phyloP scores from a whole-genome alignment of 2,888 invertebrate genomes.

The Euzetes globulus region DNA sequence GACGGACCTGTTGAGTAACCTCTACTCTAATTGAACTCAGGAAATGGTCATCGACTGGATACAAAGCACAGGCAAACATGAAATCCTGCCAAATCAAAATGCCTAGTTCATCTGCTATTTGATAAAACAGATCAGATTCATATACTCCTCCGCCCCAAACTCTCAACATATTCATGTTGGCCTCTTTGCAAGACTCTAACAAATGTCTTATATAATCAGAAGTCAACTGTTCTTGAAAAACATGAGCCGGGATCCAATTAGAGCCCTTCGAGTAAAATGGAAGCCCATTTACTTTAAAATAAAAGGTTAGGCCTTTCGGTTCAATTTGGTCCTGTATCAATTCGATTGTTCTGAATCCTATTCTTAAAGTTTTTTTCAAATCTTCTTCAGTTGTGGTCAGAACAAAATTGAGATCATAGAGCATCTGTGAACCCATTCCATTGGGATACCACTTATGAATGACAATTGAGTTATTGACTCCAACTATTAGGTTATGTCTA shows the following conservation, averaged over 20 bases:
- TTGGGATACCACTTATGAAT: slow-evolving; percentile 35
- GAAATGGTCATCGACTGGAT: slow-evolving; percentile 67
- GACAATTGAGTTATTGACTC: background rate
- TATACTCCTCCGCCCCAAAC: slow-evolving; percentile 99
- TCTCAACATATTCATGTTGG: slow-evolving; percentile 86
- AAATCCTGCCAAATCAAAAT: slow-evolving; percentile 96
- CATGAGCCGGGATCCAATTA: slow-evolving; percentile 82
- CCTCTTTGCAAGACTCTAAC: slow-evolving; percentile 61
- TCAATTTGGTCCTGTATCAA: slow-evolving; percentile 58
- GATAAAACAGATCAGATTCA: slow-evolving; percentile 81
- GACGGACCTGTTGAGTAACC: slow-evolving; percentile 67
- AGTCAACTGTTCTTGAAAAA: slow-evolving; percentile 67
- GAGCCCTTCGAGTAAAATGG: slow-evolving; percentile 91
- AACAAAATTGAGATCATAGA: slow-evolving; percentile 21
- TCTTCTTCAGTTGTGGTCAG: background rate
- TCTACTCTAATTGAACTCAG: slow-evolving; percentile 66
- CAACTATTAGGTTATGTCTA: background rate
- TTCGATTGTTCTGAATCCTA: slow-evolving; percentile 81
- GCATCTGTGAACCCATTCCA: slow-evolving; percentile 26
- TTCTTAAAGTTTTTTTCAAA: slow-evolving; percentile 53
- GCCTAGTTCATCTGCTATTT: slow-evolving; percentile 74
- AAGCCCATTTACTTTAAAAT: slow-evolving; percentile 73
- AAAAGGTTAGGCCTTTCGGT: slow-evolving; percentile 59
- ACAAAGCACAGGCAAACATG: slow-evolving; percentile 93
- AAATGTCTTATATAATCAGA: slow-evolving; percentile 56